Evolutionary conservation across 1,140 invertebrate genomes (phyloP).

Genomic region (Solenopsis fugax): DNA sequence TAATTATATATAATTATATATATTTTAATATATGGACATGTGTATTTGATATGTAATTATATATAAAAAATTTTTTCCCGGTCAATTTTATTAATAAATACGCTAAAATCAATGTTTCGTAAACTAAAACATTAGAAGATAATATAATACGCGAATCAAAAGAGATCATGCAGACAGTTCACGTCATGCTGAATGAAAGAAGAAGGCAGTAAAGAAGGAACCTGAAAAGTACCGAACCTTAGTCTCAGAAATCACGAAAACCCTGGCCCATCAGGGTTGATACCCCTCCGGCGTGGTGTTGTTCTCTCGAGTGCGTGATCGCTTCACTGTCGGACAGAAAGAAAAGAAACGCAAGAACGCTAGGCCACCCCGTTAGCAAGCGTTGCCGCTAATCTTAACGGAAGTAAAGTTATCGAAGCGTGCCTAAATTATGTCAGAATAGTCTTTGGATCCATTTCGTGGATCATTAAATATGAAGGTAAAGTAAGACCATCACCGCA

Average conservation of each 20-base stretch:
- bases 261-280: slow-evolving; percentile 83
- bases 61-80: no score
- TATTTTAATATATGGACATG: no score
- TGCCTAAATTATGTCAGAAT: slow-evolving; percentile 14
- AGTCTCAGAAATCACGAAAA: slow-evolving; percentile 79
- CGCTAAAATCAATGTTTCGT: not conserved
- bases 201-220: slow-evolving; percentile 63
- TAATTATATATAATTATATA: no score
- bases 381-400: slow-evolving; percentile 65
- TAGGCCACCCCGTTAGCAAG: slow-evolving; percentile 78
- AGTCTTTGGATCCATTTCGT: not conserved
- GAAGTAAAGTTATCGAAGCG: slow-evolving; percentile 29
- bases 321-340: slow-evolving; percentile 87
- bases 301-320: slow-evolving; percentile 88
- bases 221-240: slow-evolving; percentile 82
- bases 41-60: no score
- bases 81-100: not conserved
- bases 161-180: slow-evolving; percentile 34
- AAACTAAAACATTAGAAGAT: not conserved
- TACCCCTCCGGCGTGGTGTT: slow-evolving; percentile 85
- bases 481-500: slow-evolving; percentile 35
- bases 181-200: slow-evolving; percentile 17
- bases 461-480: slow-evolving; percentile 9
- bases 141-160: not conserved
- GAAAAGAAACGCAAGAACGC: slow-evolving; percentile 76